Evolutionary conservation across 2,888 invertebrate species (phyloP).

Genomic region (Ectropis crepuscularia): DNA sequence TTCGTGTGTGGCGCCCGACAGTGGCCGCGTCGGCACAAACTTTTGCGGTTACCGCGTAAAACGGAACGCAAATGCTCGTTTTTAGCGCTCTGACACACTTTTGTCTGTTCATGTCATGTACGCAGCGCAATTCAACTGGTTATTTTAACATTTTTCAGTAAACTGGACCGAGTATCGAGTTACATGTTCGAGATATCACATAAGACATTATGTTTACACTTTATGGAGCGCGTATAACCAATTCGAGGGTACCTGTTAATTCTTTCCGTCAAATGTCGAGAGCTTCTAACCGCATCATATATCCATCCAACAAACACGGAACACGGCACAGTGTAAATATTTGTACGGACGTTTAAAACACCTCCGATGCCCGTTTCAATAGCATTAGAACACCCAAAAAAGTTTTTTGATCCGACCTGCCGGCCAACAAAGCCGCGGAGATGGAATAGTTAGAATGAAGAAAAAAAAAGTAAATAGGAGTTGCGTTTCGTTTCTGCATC

Average conservation of each 20-base stretch:
- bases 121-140: constrained; percentile 36
- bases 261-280: constrained; percentile 56
- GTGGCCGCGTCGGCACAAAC: constrained; percentile 58
- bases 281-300: constrained; percentile 64
- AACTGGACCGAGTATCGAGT: constrained; percentile 24
- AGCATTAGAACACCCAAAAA: constrained; percentile 51
- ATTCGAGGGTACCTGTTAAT: constrained; percentile 67
- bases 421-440: constrained; percentile 65
- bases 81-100: constrained; percentile 76
- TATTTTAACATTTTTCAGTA: constrained; percentile 32
- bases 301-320: constrained; percentile 61
- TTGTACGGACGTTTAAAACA: constrained; percentile 57
- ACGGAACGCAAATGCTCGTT: constrained; percentile 63
- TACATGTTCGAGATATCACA: constrained; percentile 5
- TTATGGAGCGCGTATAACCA: constrained; percentile 40
- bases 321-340: constrained; percentile 65
- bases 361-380: constrained; percentile 45
- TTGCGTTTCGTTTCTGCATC: constrained; percentile 64
- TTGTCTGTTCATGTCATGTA: constrained; percentile 48
- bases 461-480: constrained; percentile 60
- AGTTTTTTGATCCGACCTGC: constrained; percentile 60
- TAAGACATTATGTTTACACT: constrained; percentile 1
- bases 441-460: constrained; percentile 67
- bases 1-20: constrained; percentile 49
- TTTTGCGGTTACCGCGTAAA: constrained; percentile 76